Evolutionary conservation across 2,797 vertebrate genomes (phyloP).

Genomic region (Phoxinus dragarum): DNA sequence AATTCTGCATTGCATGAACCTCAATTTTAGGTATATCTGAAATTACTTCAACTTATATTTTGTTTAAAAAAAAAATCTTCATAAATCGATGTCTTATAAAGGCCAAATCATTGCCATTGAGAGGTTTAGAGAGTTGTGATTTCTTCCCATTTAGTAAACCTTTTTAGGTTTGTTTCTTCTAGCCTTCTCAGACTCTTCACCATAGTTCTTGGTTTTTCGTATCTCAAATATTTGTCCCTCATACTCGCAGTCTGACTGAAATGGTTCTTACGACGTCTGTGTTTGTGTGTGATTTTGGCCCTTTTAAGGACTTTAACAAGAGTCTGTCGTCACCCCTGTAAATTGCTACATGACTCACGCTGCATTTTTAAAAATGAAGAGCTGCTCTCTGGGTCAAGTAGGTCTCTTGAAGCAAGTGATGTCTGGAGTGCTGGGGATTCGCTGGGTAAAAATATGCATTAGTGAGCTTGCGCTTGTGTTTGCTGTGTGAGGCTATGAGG

Average conservation of each 20-base stretch:
- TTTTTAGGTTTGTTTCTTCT: neutral
- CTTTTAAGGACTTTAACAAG: slow-evolving; percentile 28
- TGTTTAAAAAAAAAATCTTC: too few species aligned
- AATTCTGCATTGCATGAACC: neutral
- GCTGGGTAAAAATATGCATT: slow-evolving; percentile 75
- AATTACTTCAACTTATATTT: neutral
- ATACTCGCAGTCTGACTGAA: neutral
- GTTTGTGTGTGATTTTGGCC: slow-evolving; percentile 8
- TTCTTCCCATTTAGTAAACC: slow-evolving; percentile 2
- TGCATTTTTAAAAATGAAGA: slow-evolving; percentile 61
- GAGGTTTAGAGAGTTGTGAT: neutral
- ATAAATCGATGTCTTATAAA: neutral
- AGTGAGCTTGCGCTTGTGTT: slow-evolving; percentile 56
- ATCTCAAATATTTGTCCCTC: neutral
- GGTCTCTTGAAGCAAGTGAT: slow-evolving; percentile 46
- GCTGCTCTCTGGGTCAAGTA: slow-evolving; percentile 23
- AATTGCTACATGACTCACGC: slow-evolving; percentile 66
- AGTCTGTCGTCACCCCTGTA: slow-evolving; percentile 1
- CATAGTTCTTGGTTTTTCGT: neutral
- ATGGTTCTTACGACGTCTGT: neutral
- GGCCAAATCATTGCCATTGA: neutral
- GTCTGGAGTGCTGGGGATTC: slow-evolving; percentile 48
- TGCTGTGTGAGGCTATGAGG: slow-evolving; percentile 60
- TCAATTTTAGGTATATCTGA: neutral
- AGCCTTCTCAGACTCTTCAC: neutral